Base-by-base conservation (phyloP, 2,888 invertebrate genomes). In the Tolmerus cingulatus region DNA sequence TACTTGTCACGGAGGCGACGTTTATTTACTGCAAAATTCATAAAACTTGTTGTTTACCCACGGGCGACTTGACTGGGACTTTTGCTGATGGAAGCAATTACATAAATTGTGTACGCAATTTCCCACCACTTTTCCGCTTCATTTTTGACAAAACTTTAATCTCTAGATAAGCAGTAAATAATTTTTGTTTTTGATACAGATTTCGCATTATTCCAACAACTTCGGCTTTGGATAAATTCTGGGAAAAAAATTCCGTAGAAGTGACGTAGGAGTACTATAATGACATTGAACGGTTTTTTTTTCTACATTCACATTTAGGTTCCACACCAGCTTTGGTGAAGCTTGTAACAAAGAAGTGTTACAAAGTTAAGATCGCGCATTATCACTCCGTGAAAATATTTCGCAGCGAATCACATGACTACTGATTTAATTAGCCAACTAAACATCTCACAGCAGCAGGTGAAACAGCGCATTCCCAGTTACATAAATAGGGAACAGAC, bases 1-100 rank as follows among this genome's bases (percentile, higher is more conserved):
- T 82, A 57, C 57, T 57, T 82, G 82, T 82, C 82, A 82, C 34
- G 23, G 66, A 19, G 82, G 57, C 82, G 40, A 82, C 82, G 40
- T 37, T 82, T 82, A 82, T 82, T 82, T 82, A 82, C 23, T 82
- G 82, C 82, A 82, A 82, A 82, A 82, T 82, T 82, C 82, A 82
- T 57, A 82, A 82, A 82, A 82, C 46, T 82, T 57, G 27, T 37
- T 82, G 66, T 82, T 82, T 82, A 19, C 27, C 66, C 66, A 27
- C 66, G 12, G 66, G n/a, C 19, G 34, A 57, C 57, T 82, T 57
- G 82, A 57, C 82, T 82, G 8, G 66, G 40, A 23, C 66, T 76
- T 16, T 5, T 37, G 76, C n/a, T 37, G 76, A 79, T 79, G 79
- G 79, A 27, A 12, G 30, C 30, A 79, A 79, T 79, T 79, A 79